Base-by-base conservation (phyloP, 2,113 vertebrate species). In the Protomyctophum bolini region DNA sequence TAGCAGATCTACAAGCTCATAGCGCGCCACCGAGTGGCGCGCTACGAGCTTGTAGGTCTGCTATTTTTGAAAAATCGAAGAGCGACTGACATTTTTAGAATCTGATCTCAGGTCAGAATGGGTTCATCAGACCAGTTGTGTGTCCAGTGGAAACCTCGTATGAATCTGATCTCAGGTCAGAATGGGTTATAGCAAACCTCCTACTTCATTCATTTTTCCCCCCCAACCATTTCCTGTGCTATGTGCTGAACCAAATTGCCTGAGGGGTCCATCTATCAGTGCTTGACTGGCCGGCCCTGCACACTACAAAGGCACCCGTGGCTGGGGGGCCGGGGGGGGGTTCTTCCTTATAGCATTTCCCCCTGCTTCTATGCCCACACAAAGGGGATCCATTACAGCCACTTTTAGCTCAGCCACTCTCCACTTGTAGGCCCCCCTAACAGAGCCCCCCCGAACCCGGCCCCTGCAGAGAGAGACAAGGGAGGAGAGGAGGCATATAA, bases 301-400 rank as follows among this genome's bases (percentile, higher is more conserved):
- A 28, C 7, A 8, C 65, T 41, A 87, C 78, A 86, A 81, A 89
- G 72, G 45, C 66, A 72, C 49, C 72, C 73, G 50, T 73, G 69
- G 80, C 47, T 41, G 33, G 33, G 33, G 33, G 3, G 33, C n/a
- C n/a, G 33, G 5, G 2, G 33, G 63, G 85, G 81, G 75, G 81
- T 2, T 74, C 41, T 78, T 79, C 75, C 83, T 67, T 58, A 15
- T 58, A 15, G 58, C 67, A 14, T 78, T 75, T 78, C 74, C 79
- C 51, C 75, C 7, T n/a, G 21, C 51, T 63, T 33, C 76, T 76
- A 41, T 58, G 8, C 71, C 45, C 81, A 77, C 85, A 91, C 83
- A 89, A 91, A 87, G 78, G 80, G 76, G 86, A 92, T 87, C 82
- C 81, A 90, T 91, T 91, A 87, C 89, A 86, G 54, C 68, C 48